Evolutionary conservation across 1,140 invertebrate genomes (phyloP).

Genomic region (Leptonema lineaticorne): DNA sequence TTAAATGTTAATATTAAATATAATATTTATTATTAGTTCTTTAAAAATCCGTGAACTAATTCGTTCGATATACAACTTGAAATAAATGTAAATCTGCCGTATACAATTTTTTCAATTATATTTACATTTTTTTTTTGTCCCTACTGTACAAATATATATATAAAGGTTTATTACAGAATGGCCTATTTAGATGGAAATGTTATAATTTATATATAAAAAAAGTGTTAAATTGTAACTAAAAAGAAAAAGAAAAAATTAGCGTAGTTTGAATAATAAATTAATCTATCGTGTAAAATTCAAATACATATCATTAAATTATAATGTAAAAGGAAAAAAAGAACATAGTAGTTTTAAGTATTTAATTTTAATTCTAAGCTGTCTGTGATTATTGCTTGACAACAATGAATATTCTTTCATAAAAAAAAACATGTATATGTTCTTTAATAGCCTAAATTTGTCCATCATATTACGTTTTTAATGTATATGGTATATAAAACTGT

Average conservation of each 20-base stretch:
- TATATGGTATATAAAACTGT: conserved; percentile 1
- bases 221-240: no score
- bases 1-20: no score
- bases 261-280: conserved; percentile 22
- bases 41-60: no score
- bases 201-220: conserved; percentile 23
- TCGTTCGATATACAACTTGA: no score
- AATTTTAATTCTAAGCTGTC: conserved; percentile 22
- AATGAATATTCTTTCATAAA: background rate
- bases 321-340: conserved; percentile 9
- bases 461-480: background rate
- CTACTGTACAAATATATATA: no score
- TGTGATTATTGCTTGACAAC: conserved; percentile 20
- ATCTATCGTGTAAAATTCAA: conserved; percentile 17
- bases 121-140: no score
- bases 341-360: conserved; percentile 16
- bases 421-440: background rate
- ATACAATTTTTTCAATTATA: no score
- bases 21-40: no score
- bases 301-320: conserved; percentile 16
- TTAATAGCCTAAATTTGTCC: background rate
- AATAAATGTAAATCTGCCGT: no score
- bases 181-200: conserved; percentile 7
- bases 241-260: no score
- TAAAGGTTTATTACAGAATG: background rate